phyloP scores from a whole-genome alignment of 2,113 vertebrate species.

The Lamprologus sp. region DNA sequence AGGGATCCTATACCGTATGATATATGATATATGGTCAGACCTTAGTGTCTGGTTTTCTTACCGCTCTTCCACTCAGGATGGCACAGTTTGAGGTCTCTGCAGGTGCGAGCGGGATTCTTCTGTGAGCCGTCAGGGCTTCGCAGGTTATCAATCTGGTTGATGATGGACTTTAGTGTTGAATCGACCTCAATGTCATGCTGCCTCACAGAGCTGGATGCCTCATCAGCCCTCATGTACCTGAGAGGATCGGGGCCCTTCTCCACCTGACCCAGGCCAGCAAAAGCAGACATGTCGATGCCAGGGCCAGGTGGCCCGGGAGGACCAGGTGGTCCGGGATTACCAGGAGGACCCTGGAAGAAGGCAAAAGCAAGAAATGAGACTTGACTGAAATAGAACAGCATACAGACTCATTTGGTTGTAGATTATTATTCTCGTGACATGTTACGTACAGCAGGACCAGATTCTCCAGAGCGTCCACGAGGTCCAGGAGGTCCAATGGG shows the following conservation, averaged over 20 bases:
- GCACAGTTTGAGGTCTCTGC: conserved; percentile 91
- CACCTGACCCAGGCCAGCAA: conserved; percentile 82
- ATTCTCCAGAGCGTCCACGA: conserved; percentile 89
- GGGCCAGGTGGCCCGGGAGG: conserved; percentile 93
- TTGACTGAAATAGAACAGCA: neutral
- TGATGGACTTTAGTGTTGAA: conserved; percentile 89
- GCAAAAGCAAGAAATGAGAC: neutral
- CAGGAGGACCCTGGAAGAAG: conserved; percentile 83
- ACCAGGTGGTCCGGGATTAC: conserved; percentile 88
- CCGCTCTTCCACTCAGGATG: conserved; percentile 96
- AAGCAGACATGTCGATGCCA: conserved; percentile 96
- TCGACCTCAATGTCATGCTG: conserved; percentile 92
- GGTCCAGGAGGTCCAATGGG: conserved; percentile 92
- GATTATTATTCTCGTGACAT: neutral
- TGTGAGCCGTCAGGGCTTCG: conserved; percentile 87
- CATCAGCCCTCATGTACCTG: conserved; percentile 93
- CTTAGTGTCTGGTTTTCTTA: conserved; percentile 38
- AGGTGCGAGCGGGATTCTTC: conserved; percentile 94
- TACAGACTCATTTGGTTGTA: neutral
- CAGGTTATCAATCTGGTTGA: conserved; percentile 93
- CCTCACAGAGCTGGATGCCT: conserved; percentile 79
- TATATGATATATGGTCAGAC: neutral
- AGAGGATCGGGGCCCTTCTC: conserved; percentile 92
- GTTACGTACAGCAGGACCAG: conserved; percentile 83
- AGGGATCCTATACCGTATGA: neutral